Percentiles rank a stretch among this genome's conserved stretches.
Conservation (phyloP, 2,797 vertebrate genomes). For the Neosilurus hyrtlii region DNA sequence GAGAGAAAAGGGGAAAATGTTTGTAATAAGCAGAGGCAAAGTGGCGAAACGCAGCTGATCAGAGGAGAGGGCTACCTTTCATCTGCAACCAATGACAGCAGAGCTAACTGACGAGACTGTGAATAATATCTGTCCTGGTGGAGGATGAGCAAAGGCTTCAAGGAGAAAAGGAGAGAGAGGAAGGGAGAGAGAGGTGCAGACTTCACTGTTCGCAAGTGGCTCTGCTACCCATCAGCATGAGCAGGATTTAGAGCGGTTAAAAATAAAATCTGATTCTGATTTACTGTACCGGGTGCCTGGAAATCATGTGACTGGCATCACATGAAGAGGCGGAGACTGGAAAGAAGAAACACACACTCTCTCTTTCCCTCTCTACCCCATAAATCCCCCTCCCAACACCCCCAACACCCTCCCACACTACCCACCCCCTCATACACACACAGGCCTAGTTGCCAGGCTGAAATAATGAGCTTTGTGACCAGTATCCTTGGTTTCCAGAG, state of each 20-base stretch:
- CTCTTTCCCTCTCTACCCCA: background rate
- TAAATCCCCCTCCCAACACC: background rate
- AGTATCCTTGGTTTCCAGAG: conserved; percentile 73
- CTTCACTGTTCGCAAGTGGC: conserved; percentile 43
- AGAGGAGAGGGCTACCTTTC: conserved; percentile 62
- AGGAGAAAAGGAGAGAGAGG: conserved; percentile 26
- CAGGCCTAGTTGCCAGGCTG: conserved; percentile 46
- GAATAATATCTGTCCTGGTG: conserved; percentile 38
- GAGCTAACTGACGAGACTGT: conserved; percentile 51
- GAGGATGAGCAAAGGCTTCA: conserved; percentile 34
- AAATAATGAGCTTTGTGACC: conserved; percentile 74
- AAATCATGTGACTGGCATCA: conserved; percentile 80
- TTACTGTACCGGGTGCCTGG: conserved; percentile 75
- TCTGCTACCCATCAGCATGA: conserved; percentile 61
- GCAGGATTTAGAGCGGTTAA: conserved; percentile 73
- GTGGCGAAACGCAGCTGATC: conserved; percentile 59
- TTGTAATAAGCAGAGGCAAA: conserved; percentile 57
- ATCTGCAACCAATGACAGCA: conserved; percentile 56
- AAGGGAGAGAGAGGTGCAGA: conserved; percentile 33
- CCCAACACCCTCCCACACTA: background rate
- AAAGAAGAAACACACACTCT: conserved; percentile 13
- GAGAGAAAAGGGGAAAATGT: conserved; percentile 25
- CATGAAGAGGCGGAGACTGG: conserved; percentile 60
- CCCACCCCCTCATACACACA: conserved; percentile 5
- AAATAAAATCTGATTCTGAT: conserved; percentile 78